Evolutionary conservation across 2,888 invertebrate genomes (phyloP).

Genomic region (Notodonta ziczac): DNA sequence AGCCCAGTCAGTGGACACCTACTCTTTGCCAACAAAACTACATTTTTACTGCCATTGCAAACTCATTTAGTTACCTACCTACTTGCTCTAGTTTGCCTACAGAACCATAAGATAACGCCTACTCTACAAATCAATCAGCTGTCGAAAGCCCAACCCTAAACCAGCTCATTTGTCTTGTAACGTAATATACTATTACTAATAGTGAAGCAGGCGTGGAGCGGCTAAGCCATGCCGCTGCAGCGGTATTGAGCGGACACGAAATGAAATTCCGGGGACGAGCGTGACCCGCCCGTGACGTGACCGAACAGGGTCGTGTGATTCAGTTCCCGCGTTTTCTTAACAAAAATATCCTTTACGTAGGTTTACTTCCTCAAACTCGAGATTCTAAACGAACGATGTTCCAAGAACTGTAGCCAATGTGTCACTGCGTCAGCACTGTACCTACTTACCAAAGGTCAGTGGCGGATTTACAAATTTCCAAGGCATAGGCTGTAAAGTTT

Average conservation of each 20-base stretch:
- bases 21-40: too few species aligned
- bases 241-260: conserved; percentile 46
- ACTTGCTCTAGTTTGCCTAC: neutral
- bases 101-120: neutral
- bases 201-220: conserved; percentile 8
- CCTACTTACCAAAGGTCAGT: too few species aligned
- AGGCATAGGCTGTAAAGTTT: too few species aligned
- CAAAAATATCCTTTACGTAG: neutral
- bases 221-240: conserved; percentile 40
- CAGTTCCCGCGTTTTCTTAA: neutral
- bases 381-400: too few species aligned
- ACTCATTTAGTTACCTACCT: neutral
- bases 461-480: too few species aligned
- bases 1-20: too few species aligned
- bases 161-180: conserved; percentile 40
- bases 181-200: conserved; percentile 21
- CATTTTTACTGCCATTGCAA: neutral
- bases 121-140: conserved; percentile 27
- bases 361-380: too few species aligned
- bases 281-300: conserved; percentile 36
- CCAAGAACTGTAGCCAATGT: too few species aligned
- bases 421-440: too few species aligned
- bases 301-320: neutral
- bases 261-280: conserved; percentile 54
- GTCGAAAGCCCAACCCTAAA: conserved; percentile 32